Evolutionary conservation across 2,888 invertebrate species (phyloP), one percentile per base, ranked within the genome.

Genomic region (Cosmia trapezina): DNA sequence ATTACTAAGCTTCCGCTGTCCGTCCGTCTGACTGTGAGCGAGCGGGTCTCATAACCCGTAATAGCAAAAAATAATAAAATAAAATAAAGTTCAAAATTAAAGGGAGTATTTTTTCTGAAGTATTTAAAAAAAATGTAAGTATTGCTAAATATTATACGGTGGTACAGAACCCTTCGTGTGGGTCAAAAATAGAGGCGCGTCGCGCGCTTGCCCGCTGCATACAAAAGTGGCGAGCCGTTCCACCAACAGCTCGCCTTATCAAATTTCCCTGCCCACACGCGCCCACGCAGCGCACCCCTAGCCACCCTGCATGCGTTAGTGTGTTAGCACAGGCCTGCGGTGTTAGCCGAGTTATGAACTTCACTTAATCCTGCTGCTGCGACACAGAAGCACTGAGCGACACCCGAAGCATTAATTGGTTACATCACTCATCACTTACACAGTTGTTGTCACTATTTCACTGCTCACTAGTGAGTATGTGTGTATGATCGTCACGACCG

Each of bases 241-340:
- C 71, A 83, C 85, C 90, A 88, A 86, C 91, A 91, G 86, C 90
- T 88, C 91, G 94, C 92, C 95, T 96, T 96, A 96, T 96, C 96
- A 95, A 96, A 96, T 96, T 96, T 96, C 96, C 90, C 94, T 91
- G 89, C 95, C 95, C 93, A 94, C 94, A 90, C 90, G 88, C 90
- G 85, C 93, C 93, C 93, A 92, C 94, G 80, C 71, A 51, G 78
- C 49, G 47, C 88, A 83, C 91, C 89, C 89, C 88, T 67, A 64
- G 37, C 60, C 76, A 80, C 80, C 86, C 85, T 76, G 77, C 95
- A 94, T 95, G 95, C 94, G 91, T 95, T 96, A 96, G 95, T 95
- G 87, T 91, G 94, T 95, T 95, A 95, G 95, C 94, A 94, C 93
- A 91, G 90, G 74, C 86, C 87, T 85, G 89, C 89, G 81, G 71